A percentile compares a stretch with the other conserved stretches of the same genome.
Conservation (phyloP, 2,888 invertebrate species). For the Tetragonisca angustula region DNA sequence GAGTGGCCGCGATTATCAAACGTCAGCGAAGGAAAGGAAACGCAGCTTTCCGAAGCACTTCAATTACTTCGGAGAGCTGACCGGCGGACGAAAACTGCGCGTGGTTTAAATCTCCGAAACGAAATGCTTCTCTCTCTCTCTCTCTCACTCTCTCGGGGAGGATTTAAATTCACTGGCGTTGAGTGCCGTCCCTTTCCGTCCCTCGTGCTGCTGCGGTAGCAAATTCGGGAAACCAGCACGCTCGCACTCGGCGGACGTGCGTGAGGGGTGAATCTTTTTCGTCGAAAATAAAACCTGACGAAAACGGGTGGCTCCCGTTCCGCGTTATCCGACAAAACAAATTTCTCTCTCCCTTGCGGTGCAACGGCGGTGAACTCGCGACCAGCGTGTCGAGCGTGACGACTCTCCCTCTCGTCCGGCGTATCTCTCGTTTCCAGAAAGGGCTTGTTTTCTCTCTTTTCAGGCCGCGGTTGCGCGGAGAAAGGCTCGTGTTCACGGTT, state of each 20-base stretch:
- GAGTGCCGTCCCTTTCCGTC: conserved; percentile 3
- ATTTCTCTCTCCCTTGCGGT: conserved; percentile 26
- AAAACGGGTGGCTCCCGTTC: conserved; percentile 4
- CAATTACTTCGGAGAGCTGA: neutral
- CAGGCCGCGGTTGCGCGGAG: neutral
- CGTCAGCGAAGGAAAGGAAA: neutral
- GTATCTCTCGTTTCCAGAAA: neutral
- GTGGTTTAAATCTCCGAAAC: conserved; percentile 9
- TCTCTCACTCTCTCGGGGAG: neutral
- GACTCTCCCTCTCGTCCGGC: neutral
- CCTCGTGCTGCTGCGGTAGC: neutral
- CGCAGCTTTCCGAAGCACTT: neutral
- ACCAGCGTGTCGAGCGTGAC: neutral
- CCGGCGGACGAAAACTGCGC: neutral
- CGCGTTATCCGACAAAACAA: too few species aligned
- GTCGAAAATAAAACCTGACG: neutral
- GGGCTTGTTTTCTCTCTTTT: neutral
- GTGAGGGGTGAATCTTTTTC: neutral
- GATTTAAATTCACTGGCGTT: conserved; percentile 55
- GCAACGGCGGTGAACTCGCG: neutral
- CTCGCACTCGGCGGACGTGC: neutral
- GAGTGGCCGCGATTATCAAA: too few species aligned
- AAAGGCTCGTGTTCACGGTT: conserved; percentile 27
- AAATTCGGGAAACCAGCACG: neutral
- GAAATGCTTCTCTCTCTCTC: conserved; percentile 12